Evolutionary conservation across 2,888 invertebrate species (phyloP), one percentile per base, ranked within the genome.

Genomic region (Sericinus montela): DNA sequence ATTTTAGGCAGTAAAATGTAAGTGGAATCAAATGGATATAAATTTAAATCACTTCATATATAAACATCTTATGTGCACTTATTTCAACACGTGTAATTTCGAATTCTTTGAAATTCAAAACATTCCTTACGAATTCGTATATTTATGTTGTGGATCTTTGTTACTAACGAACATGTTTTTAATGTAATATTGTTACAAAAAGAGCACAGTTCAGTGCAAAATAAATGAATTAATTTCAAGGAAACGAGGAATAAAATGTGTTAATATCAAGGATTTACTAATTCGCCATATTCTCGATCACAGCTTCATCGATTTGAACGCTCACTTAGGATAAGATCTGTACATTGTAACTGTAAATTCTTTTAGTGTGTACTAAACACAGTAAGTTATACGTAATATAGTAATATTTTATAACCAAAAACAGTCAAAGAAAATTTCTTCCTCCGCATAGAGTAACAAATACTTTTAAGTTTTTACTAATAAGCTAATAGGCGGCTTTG

Each of bases 311-410:
- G 45, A 52, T 45, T 45, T 41, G 42, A 46, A 51, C 56, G 77
- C 78, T 77, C 72, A 51, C 60, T 52, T 79, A 77, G 72, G 51
- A 16, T 85, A 85, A 82, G 83, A 48, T 65, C 70, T 82, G 82
- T 83, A 81, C 67, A 82, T 78, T 83, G 68, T 84, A 77, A 73
- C 67, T 85, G 79, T 84, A 85, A 82, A 84, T 79, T 80, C 65
- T 76, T 68, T 72, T 80, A 77, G 71, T 19, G 5, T 19, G 19
- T 39, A 62, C 49, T 52, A 56, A 61, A 64, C 56, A 23, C 30
- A 23, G 56, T 54, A 57, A 58, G 54, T 44, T 51, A 50, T 45
- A 14, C 32, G 7, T 25, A 38, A 14, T 28, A 32, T 50, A 45
- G 41, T 40, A 45, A 50, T 50, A 34, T 45, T 39, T 45, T 47